Evolutionary conservation across 2,113 vertebrate genomes (phyloP).

Genomic region (Anoura caudifer): DNA sequence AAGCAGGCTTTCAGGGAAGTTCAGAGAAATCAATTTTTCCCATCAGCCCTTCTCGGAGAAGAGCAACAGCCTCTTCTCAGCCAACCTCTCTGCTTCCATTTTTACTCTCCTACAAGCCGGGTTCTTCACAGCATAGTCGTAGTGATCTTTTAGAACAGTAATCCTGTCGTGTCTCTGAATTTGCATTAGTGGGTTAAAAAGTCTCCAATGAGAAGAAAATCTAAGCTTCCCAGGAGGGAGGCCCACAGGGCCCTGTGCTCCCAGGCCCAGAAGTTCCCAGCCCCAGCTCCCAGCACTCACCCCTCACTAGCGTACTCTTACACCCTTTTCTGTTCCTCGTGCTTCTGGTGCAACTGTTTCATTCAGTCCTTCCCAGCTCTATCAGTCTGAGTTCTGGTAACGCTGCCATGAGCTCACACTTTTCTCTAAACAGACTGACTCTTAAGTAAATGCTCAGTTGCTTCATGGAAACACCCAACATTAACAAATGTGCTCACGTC

Average conservation of each 20-base stretch:
- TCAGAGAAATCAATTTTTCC: neutral
- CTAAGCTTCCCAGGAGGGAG: neutral
- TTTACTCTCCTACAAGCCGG: neutral
- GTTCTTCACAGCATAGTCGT: neutral
- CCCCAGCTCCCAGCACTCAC: rapidly evolving
- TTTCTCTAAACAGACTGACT: neutral
- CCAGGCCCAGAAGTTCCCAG: neutral
- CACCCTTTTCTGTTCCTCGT: neutral
- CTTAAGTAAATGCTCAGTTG: neutral
- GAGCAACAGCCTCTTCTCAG: neutral
- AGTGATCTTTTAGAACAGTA: neutral
- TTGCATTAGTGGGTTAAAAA: neutral
- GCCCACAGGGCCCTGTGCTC: neutral
- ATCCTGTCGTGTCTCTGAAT: neutral
- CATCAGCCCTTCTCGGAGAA: neutral
- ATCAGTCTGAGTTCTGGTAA: neutral
- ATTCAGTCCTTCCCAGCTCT: neutral
- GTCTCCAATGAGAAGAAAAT: neutral
- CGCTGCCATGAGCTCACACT: neutral
- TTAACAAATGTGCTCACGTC: neutral
- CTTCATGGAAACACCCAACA: neutral
- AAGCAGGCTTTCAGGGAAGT: neutral
- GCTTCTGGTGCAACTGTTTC: neutral
- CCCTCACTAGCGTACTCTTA: neutral
- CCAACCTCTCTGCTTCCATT: neutral